Base-by-base conservation (phyloP, 2,888 invertebrate genomes). In the Athrips mouffetella region DNA sequence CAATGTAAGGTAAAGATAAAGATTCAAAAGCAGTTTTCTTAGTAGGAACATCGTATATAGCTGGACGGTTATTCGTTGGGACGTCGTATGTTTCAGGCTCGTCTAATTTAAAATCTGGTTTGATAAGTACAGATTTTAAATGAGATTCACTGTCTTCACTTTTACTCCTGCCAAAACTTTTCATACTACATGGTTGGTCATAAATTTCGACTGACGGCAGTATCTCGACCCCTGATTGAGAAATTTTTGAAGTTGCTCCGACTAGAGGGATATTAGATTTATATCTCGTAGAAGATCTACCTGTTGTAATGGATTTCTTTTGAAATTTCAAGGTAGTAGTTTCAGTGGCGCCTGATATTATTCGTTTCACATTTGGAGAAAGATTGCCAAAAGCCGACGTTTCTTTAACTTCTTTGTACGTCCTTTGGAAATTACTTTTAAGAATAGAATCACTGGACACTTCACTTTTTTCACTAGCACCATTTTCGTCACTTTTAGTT, bases 331-430 rank as follows among this genome's bases (percentile, higher is more conserved):
- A 71, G 52, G 79, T 77, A 33, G 80, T 83, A 1, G 80, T 75
- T 54, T 84, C 84, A 1, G 78, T 69, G 7, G 91, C 90, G 70
- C 91, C 85, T 2, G 91, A 90, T 53, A 91, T 82, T 79, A 91
- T 90, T 55, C 91, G 80, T 68, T 91, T 91, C 3, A 91, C 91
- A 62, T 90, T 90, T 3, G 91, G 90, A 13, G 91, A 91, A 10
- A 91, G 77, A 63, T 89, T 89, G 48, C 89, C 89, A 64, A 91
- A 90, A 39, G 85, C 67, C 1, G 75, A 63, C 48, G 72, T 61
- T 48, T 84, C 67, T 60, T 80, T 80, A 15, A 59, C 61, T 53
- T 86, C 86, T 63, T 73, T 80, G 47, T 80, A 68, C 57, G 76
- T 79, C 62, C 79, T 83, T 66, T 78, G 76, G 51, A 76, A 62